phyloP scores from a whole-genome alignment of 2,797 vertebrate genomes.

The Coreius guichenoti region DNA sequence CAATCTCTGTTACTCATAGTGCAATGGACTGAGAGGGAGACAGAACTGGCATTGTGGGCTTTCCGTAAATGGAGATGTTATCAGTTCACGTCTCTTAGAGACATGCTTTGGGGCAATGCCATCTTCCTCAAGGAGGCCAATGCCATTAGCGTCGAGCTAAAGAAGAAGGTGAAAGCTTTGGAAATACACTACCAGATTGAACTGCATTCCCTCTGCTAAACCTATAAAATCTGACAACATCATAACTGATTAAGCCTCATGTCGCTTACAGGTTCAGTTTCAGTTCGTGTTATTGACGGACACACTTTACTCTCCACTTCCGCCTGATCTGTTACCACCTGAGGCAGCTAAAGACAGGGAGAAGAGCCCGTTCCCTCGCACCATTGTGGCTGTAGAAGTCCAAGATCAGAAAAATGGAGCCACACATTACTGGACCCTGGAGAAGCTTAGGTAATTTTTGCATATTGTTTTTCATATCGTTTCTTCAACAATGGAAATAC shows the following conservation, averaged over 20 bases:
- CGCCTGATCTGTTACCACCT: conserved; percentile 89
- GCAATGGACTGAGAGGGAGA: conserved; percentile 92
- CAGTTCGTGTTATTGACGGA: conserved; percentile 97
- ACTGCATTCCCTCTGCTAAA: neutral
- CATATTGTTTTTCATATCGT: neutral
- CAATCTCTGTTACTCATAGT: conserved; percentile 73
- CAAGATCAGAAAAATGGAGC: conserved; percentile 98
- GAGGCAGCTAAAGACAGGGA: conserved; percentile 87
- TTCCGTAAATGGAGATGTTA: conserved; percentile 97
- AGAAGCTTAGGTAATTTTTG: conserved; percentile 88
- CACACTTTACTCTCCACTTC: conserved; percentile 94
- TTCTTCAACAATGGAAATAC: neutral
- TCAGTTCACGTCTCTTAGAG: conserved; percentile 96
- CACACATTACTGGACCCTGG: conserved; percentile 97
- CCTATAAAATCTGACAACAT: neutral
- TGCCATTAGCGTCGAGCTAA: conserved; percentile 96
- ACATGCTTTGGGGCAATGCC: conserved; percentile 95
- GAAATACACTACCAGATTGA: neutral
- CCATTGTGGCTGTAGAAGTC: conserved; percentile 95
- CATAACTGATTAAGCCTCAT: neutral
- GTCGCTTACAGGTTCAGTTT: conserved; percentile 90
- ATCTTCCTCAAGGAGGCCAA: conserved; percentile 99
- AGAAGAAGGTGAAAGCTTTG: conserved; percentile 89
- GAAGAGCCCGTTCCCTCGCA: conserved; percentile 90
- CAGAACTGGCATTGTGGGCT: conserved; percentile 91